These are phyloP conservation scores for Clupea harengus DNA, from an alignment of 2,113 vertebrate species.

Conservation along the genomic window DNA sequence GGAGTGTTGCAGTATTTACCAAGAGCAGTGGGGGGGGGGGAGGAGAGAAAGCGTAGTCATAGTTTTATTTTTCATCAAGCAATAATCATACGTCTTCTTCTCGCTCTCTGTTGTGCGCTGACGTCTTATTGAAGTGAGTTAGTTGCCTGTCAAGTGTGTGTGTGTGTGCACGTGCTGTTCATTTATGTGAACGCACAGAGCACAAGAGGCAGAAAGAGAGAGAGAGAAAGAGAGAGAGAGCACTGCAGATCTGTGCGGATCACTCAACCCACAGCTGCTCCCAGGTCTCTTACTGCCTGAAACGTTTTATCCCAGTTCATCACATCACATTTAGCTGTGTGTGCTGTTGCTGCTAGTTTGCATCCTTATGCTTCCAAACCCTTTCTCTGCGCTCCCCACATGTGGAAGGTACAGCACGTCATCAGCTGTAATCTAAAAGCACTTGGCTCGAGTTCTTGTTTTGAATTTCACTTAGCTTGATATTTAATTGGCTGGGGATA, in stretches of 20 bases:
- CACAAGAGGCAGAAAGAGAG: too few species aligned
- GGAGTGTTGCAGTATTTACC: conserved; percentile 29
- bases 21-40: background rate
- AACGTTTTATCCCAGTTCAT: background rate
- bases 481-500: background rate
- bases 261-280: background rate
- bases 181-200: background rate
- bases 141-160: conserved; percentile 36
- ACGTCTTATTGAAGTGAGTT: conserved; percentile 51
- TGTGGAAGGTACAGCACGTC: background rate
- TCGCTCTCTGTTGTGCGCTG: conserved; percentile 33
- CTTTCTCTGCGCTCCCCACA: background rate
- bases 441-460: background rate
- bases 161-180: conserved; percentile 15
- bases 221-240: background rate
- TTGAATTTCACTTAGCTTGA: background rate
- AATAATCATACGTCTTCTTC: conserved; percentile 44
- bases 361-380: background rate
- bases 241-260: background rate
- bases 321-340: background rate
- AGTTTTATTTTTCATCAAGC: conserved; percentile 32
- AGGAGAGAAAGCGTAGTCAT: background rate
- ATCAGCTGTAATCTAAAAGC: background rate
- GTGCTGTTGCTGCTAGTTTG: background rate
- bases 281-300: background rate